phyloP scores from a whole-genome alignment of 2,113 vertebrate species.

The Rattus rattus region DNA sequence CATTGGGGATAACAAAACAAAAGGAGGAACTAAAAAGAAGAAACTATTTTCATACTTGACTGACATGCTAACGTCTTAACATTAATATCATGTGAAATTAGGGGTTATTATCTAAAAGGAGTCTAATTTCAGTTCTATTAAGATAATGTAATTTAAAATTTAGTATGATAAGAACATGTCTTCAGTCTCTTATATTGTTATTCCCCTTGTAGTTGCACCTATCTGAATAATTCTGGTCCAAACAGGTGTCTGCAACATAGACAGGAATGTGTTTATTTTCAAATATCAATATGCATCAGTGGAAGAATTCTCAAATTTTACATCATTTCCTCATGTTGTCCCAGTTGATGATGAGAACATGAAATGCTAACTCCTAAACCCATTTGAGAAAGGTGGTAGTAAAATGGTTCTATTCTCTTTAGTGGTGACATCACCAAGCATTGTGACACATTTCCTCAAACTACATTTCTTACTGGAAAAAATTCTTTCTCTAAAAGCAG shows the following conservation, averaged over 20 bases:
- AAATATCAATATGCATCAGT: background rate
- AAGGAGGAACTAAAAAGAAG: background rate
- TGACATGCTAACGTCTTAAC: background rate
- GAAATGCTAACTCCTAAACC: background rate
- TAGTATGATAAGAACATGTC: background rate
- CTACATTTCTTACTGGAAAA: slow-evolving; percentile 22
- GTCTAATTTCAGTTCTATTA: background rate
- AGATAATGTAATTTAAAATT: background rate
- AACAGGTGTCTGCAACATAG: background rate
- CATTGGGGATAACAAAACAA: background rate
- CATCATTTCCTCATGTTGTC: background rate
- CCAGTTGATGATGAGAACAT: background rate
- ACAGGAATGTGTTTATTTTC: background rate
- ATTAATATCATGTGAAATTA: background rate
- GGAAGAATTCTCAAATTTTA: background rate
- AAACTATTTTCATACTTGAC: background rate
- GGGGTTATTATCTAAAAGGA: background rate
- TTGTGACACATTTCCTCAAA: background rate
- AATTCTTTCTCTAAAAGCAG: background rate
- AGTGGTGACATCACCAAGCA: background rate
- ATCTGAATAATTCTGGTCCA: background rate
- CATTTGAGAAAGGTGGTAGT: background rate
- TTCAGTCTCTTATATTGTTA: background rate
- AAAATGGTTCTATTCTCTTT: background rate
- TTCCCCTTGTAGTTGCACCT: background rate